phyloP scores from a whole-genome alignment of 2,888 invertebrate species.

The Ptilodon capucinus region DNA sequence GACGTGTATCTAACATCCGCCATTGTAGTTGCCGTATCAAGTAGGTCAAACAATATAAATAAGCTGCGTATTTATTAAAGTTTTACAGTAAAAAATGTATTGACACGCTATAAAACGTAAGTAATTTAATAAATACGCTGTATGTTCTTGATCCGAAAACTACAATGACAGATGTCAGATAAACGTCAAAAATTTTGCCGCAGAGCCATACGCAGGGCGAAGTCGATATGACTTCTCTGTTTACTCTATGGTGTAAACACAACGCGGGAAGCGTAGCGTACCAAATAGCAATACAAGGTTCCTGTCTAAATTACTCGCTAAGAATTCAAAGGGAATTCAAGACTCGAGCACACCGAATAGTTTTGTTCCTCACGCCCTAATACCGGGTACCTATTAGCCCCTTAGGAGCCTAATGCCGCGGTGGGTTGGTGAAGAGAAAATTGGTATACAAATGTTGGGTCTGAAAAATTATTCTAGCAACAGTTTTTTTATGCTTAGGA shows the following conservation, averaged over 20 bases:
- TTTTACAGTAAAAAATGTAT: too few relatives aligned
- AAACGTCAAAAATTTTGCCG: too few relatives aligned
- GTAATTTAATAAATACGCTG: too few relatives aligned
- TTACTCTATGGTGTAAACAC: constrained; percentile 38
- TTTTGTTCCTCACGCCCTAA: constrained; percentile 1
- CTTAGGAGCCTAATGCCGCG: not conserved
- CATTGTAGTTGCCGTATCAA: too few relatives aligned
- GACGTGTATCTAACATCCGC: too few relatives aligned
- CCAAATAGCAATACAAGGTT: constrained; percentile 13
- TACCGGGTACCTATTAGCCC: constrained; percentile 18
- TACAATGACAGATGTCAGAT: too few relatives aligned
- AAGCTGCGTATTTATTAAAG: too few relatives aligned
- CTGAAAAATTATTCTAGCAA: not conserved
- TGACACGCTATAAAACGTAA: too few relatives aligned
- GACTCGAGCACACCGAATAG: constrained; percentile 6
- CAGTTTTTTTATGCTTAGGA: not conserved
- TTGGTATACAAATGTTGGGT: not conserved
- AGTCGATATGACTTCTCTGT: too few relatives aligned
- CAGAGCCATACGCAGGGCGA: too few relatives aligned
- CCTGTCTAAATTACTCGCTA: constrained; percentile 16
- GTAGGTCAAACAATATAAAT: too few relatives aligned
- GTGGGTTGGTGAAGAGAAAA: not conserved
- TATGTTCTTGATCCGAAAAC: too few relatives aligned
- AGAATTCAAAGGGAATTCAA: constrained; percentile 4
- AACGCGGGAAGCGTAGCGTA: constrained; percentile 31